Base-by-base conservation (phyloP, 2,113 vertebrate species). In the Orycteropus afer region DNA sequence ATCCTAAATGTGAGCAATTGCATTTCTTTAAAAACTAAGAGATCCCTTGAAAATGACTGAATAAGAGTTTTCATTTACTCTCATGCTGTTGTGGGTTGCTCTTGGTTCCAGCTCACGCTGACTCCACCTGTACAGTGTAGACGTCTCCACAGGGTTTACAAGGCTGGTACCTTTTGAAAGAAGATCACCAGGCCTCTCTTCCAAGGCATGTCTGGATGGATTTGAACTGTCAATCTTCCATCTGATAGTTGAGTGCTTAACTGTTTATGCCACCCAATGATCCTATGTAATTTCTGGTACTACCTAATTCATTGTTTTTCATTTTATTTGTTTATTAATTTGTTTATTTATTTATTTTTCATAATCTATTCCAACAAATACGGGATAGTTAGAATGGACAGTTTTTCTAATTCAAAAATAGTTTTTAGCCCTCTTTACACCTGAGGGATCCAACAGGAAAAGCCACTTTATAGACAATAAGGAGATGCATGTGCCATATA, bases 21-120 rank as follows among this genome's bases (percentile, higher is more conserved):
- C 5, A 73, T 89, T 91, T 93, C 69, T 73, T 73, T 25, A 65
- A 87, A 92, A 77, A 83, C 23, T 74, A 91, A 79, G 47, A 47
- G 1, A 10, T 87, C 90, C 87, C 51, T 96, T 92, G 42, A 81
- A 87, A 95, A 73, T 74, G 29, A 37, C 27, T 37, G 8, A 81
- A 95, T 63, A 47, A 92, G 87, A 69, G 1, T 67, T 32, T 89
- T 40, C 55, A 13, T 12, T 9, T 18, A 29, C 23, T 83, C 51
- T 23, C 18, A n/a, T 57, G 55, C 22, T 67, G 65, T 40, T 71
- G 67, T 37, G 18, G 9, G 18, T 71, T 71, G 37, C 22, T 40
- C 37, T 71, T 7, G 11, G 7, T 71, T 22, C 69, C 12, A 18
- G 7, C n/a, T 71, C 15, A 20, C 8, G 18, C 22, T 18, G 67